A percentile compares a stretch with the other conserved stretches of the same genome.
phyloP scores from a whole-genome alignment of 2,113 vertebrate genomes.

The Syrmaticus mikado region DNA sequence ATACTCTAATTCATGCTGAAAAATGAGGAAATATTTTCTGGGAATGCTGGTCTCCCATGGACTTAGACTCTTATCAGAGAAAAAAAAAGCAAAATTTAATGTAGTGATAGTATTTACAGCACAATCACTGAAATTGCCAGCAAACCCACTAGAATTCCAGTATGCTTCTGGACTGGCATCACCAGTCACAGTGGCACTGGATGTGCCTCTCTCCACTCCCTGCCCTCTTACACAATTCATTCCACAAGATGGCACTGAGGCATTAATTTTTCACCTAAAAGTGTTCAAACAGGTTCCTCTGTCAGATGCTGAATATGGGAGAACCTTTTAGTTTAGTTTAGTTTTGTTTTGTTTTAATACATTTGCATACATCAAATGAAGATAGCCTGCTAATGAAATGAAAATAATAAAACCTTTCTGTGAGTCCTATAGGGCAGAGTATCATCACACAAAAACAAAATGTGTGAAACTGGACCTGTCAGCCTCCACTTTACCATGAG shows the following conservation, averaged over 20 bases:
- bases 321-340: background rate
- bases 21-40: background rate
- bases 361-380: background rate
- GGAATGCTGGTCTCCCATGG: fast-evolving
- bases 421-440: background rate
- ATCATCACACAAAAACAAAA: background rate
- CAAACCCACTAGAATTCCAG: background rate
- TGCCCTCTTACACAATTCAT: background rate
- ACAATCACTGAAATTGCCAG: background rate
- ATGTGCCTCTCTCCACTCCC: background rate
- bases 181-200: background rate
- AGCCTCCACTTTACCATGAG: background rate
- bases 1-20: background rate
- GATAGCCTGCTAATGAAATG: background rate
- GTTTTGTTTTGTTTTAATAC: background rate
- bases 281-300: background rate
- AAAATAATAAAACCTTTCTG: fast-evolving
- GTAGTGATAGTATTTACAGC: background rate
- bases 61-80: background rate
- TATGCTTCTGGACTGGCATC: background rate
- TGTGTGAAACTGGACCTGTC: background rate
- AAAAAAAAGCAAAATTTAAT: fast-evolving
- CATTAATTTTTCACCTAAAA: background rate
- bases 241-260: constrained; percentile 58
- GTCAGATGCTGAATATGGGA: background rate